phyloP scores from a whole-genome alignment of 30 jellyfish, hydroid and myxozoan genomes.

The Aurelia aurita region DNA sequence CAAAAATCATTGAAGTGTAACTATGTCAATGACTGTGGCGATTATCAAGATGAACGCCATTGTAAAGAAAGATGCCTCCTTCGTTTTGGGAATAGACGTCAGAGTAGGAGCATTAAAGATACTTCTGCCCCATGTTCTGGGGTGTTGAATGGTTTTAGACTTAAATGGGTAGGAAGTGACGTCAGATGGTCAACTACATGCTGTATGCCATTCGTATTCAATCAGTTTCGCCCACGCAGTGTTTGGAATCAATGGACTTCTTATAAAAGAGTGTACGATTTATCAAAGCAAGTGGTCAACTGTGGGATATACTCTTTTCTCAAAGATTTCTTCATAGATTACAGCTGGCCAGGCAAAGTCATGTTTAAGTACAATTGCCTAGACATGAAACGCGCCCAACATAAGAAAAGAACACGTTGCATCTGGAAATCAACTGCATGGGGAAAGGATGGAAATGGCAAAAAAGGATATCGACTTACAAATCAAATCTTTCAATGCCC shows the following conservation, averaged over 20 bases:
- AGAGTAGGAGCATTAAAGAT: too few relatives aligned
- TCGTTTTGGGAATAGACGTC: too few relatives aligned
- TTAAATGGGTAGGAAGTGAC: slow-evolving; percentile 3
- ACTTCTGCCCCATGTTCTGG: background rate
- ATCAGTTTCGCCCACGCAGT: background rate
- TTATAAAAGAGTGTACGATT: background rate
- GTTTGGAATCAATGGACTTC: background rate
- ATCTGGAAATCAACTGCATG: background rate
- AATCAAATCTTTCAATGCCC: slow-evolving; percentile 39
- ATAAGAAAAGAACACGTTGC: background rate
- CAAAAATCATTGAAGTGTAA: slow-evolving; percentile 14
- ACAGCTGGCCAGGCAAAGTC: background rate
- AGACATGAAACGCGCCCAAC: background rate
- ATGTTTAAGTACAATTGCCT: slow-evolving; percentile 29
- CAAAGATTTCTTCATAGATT: background rate
- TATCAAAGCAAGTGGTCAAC: background rate
- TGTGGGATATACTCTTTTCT: slow-evolving; percentile 19
- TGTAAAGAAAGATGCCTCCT: slow-evolving; percentile 27
- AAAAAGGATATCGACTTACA: slow-evolving; percentile 17
- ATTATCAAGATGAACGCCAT: slow-evolving; percentile 26
- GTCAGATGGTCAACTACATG: slow-evolving; percentile 22
- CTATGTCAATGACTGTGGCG: slow-evolving; percentile 62
- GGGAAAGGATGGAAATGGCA: slow-evolving; percentile 26
- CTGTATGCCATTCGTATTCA: background rate
- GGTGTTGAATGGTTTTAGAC: slow-evolving; percentile 7